Evolutionary conservation across 2,888 invertebrate species (phyloP).

Genomic region (Automeris io): DNA sequence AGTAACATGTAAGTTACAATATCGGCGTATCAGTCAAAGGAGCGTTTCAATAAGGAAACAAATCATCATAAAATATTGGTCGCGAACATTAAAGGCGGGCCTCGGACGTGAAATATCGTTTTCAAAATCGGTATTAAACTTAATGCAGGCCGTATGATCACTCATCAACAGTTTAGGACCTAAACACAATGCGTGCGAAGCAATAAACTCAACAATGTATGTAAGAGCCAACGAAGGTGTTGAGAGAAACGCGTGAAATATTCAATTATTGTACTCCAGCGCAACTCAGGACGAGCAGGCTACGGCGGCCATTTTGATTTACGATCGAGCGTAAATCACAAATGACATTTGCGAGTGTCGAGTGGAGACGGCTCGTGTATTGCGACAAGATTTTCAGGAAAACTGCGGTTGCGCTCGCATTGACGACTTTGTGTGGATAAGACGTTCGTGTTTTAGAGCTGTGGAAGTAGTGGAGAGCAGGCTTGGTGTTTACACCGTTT

Average conservation of each 20-base stretch:
- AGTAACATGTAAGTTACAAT: slow-evolving; percentile 23
- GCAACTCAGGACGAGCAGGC: slow-evolving; percentile 49
- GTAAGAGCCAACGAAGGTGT: slow-evolving; percentile 62
- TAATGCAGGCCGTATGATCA: slow-evolving; percentile 70
- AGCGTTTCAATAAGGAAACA: slow-evolving; percentile 63
- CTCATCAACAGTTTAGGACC: slow-evolving; percentile 73
- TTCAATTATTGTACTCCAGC: slow-evolving; percentile 72
- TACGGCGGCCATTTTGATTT: slow-evolving; percentile 72
- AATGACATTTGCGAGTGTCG: slow-evolving; percentile 73
- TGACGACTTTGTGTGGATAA: slow-evolving; percentile 23
- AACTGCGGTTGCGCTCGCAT: slow-evolving; percentile 41
- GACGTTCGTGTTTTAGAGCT: slow-evolving; percentile 16
- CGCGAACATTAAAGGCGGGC: slow-evolving; percentile 59
- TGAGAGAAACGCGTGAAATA: slow-evolving; percentile 73
- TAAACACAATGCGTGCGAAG: slow-evolving; percentile 66
- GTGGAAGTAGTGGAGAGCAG: slow-evolving; percentile 30
- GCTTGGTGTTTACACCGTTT: slow-evolving; percentile 20
- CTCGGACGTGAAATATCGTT: slow-evolving; percentile 70
- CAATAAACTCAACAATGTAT: slow-evolving; percentile 71
- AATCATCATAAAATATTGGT: slow-evolving; percentile 72
- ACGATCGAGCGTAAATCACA: slow-evolving; percentile 69
- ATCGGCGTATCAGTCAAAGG: slow-evolving; percentile 35
- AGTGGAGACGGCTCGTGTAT: slow-evolving; percentile 50
- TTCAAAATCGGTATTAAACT: slow-evolving; percentile 71
- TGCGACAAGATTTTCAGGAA: slow-evolving; percentile 55